phyloP scores from a whole-genome alignment of 2,797 vertebrate genomes.

The Eutrigla gurnardus region DNA sequence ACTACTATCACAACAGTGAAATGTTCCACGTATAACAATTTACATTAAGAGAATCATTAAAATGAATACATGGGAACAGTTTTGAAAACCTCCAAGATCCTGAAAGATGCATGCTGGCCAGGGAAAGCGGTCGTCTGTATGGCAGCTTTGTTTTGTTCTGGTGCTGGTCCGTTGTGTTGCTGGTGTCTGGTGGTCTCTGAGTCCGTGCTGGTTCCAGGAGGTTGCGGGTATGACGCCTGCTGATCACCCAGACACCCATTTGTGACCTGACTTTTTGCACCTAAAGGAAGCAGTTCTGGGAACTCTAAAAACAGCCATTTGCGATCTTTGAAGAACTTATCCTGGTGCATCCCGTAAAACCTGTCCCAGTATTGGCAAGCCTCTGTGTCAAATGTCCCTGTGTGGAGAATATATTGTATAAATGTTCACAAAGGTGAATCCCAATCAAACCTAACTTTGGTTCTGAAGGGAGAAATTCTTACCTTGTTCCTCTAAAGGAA shows the following conservation, averaged over 20 bases:
- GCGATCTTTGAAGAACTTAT: conserved; percentile 95
- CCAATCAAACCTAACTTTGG: not conserved
- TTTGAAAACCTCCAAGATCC: conserved; percentile 89
- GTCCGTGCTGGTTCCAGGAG: conserved; percentile 23
- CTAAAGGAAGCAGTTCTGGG: conserved; percentile 90
- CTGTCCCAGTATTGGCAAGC: conserved; percentile 90
- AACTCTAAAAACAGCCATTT: conserved; percentile 91
- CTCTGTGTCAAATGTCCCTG: conserved; percentile 89
- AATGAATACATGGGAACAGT: conserved; percentile 7
- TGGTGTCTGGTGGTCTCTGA: conserved; percentile 10
- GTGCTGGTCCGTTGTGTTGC: conserved; percentile 15
- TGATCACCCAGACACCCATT: conserved; percentile 22
- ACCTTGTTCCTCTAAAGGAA: conserved; percentile 87
- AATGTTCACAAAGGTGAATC: not conserved
- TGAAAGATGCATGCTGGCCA: conserved; percentile 86
- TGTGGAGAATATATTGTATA: conserved; percentile 18
- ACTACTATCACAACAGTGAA: not conserved
- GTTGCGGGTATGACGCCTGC: not conserved
- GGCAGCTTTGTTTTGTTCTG: conserved; percentile 37
- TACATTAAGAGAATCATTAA: conserved; percentile 4
- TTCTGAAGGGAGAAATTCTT: conserved; percentile 36
- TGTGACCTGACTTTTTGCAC: conserved; percentile 29
- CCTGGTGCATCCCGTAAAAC: conserved; percentile 91
- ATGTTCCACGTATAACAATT: not conserved
- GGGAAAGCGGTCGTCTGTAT: conserved; percentile 77